phyloP scores from a whole-genome alignment of 1,140 invertebrate genomes.

The Potamilus streckersoni region DNA sequence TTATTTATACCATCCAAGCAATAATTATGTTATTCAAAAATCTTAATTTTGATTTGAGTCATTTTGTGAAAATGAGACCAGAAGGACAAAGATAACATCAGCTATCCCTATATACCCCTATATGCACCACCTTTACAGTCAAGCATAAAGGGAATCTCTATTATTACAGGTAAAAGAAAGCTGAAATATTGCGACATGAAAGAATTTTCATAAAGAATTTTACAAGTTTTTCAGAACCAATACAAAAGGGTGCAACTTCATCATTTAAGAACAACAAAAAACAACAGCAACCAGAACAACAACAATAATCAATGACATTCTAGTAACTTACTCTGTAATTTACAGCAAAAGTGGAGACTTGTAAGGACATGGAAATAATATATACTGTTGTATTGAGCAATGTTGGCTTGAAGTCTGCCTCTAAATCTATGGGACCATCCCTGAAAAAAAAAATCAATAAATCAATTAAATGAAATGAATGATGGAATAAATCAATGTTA shows the following conservation, averaged over 20 bases:
- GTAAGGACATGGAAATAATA: conserved; percentile 96
- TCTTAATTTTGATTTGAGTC: too few species aligned
- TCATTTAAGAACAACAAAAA: not conserved
- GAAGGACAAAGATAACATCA: too few species aligned
- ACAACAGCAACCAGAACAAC: not conserved
- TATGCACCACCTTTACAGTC: too few species aligned
- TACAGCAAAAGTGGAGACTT: conserved; percentile 98
- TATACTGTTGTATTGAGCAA: conserved; percentile 98
- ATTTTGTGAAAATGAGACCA: too few species aligned
- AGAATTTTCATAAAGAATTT: not conserved
- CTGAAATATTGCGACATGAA: not conserved
- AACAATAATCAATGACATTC: not conserved
- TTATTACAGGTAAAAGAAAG: not conserved
- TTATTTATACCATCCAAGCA: too few species aligned
- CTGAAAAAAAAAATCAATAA: conserved; percentile 12
- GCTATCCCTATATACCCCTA: too few species aligned
- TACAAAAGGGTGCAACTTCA: not conserved
- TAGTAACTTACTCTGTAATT: conserved; percentile 90
- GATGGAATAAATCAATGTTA: not conserved
- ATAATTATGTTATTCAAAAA: too few species aligned
- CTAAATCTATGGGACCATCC: conserved; percentile 76
- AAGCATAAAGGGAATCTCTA: not conserved
- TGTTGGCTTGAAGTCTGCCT: conserved; percentile 91
- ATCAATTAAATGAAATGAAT: not conserved
- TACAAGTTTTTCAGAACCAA: not conserved